Base-by-base conservation (phyloP, 2,113 vertebrate species). In the Carassius carassius region DNA sequence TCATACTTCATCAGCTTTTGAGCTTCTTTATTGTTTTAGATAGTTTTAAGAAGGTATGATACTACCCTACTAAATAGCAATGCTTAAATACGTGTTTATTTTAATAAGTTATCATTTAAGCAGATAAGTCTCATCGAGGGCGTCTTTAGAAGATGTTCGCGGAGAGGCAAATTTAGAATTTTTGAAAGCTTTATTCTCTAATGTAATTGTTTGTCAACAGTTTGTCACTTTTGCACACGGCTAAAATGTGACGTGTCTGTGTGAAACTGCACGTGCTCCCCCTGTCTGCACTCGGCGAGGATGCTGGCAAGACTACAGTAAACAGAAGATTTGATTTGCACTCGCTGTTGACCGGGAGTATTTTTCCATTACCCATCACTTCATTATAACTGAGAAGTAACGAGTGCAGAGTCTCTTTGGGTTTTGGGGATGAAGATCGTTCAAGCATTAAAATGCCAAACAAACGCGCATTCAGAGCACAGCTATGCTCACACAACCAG, bases 301-400 rank as follows among this genome's bases (percentile, higher is more conserved):
- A 11, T 70, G 23, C 60, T 69, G 58, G 49, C 56, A 67, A 85
- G 16, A 16, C 17, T 32, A 65, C 54, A 83, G 62, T 80, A 60
- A 75, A 81, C 72, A 84, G 8, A 75, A 76, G 76, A 75, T 49
- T 14, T 76, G 80, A 69, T 87, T 84, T 88, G 87, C 85, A 79
- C 87, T 56, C 12, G 17, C 60, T 11, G 37, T 5, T 58, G 44
- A 72, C 23, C 23, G 10, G 29, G n/a, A 9, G 85, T 54, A 14
- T 16, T 86, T 84, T 47, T 67, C 65, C 86, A 58, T 21, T 23
- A 65, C 54, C 23, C 23, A 65, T 14, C 11, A 29, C 12, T 29
- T 41, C 9, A 13, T 67, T 32, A 32, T 19, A 49, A 29, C 44
- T 23, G 14, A 81, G 32, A 8, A n/a, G 82, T 32, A 54, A 37